Base-by-base conservation (phyloP, 2,113 vertebrate species). In the Dipodomys ordii region DNA sequence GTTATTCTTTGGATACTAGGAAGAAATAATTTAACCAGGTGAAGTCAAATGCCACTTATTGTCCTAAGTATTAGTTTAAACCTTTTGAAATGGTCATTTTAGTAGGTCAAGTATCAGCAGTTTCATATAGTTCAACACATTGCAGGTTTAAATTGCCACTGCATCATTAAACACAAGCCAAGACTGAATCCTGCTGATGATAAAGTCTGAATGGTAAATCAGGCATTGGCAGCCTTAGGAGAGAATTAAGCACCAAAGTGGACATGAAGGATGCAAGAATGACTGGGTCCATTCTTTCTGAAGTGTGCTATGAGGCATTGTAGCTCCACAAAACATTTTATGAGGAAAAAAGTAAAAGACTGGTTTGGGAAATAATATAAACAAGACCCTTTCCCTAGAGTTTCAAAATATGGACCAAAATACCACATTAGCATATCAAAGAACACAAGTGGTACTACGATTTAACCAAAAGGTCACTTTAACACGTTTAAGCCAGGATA, bases 91-190 rank as follows among this genome's bases (percentile, higher is more conserved):
- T 19, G 71, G 22, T 90, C 71, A 86, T 92, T 85, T 86, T 32
- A 32, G 35, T 76, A 79, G 76, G 25, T 77, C 27, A 53, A 65
- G 81, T 82, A 87, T n/a, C 82, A 74, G 39, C 60, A 90, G 27
- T 69, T 90, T 71, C 30, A 74, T n/a, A 53, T 7, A 76, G 60
- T 74, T 92, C 32, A 27, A 46, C 19, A 65, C 53, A 67, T 85
- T 74, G 49, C 27, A 88, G 69, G 7, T 80, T 83, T 65, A 72
- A 83, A 32, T 67, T n/a, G n/a, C 44, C 3, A 18, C 44, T 53
- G 68, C 23, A 67, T 82, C 78, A 32, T 69, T 83, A 78, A 72
- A 88, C 85, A 85, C 44, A 77, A 94, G 73, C 71, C 68, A 64
- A 73, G 60, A 2, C 32, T 78, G 79, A 77, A 84, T 73, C 57